These are phyloP conservation scores for Boulengeromyrus knoepffleri DNA, from an alignment of 2,113 vertebrate species.

Conservation along the genomic window DNA sequence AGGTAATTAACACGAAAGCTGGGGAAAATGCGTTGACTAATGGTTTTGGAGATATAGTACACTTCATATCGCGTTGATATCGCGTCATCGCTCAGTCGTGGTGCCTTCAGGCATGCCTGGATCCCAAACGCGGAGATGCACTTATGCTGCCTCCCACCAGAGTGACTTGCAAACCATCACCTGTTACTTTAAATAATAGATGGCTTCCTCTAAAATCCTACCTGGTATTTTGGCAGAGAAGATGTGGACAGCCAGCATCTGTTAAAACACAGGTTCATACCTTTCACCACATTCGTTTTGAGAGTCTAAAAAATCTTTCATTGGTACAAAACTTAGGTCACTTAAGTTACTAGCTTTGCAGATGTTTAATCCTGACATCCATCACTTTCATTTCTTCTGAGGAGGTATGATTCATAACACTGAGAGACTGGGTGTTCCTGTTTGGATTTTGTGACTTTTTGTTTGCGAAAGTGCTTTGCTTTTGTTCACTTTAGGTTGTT, in stretches of 20 bases:
- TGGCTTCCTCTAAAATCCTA: conserved; percentile 51
- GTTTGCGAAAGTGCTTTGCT: too few relatives aligned
- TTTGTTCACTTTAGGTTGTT: neutral
- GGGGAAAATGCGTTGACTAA: conserved; percentile 57
- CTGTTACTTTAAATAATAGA: conserved; percentile 64
- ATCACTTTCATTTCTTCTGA: neutral
- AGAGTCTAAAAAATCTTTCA: neutral
- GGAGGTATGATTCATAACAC: neutral
- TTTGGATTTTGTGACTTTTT: neutral
- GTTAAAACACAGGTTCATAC: conserved; percentile 37
- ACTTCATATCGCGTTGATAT: conserved; percentile 60
- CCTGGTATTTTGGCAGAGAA: conserved; percentile 56
- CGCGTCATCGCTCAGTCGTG: conserved; percentile 57
- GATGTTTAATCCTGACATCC: neutral
- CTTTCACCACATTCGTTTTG: conserved; percentile 1
- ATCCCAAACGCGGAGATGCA: conserved; percentile 44
- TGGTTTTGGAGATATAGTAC: conserved; percentile 63
- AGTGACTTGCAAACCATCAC: conserved; percentile 54
- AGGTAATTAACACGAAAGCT: conserved; percentile 58
- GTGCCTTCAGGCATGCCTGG: conserved; percentile 49
- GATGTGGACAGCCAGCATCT: conserved; percentile 57
- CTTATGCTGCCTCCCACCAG: conserved; percentile 42
- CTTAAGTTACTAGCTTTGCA: neutral
- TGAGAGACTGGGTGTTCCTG: neutral
- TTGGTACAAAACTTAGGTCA: neutral